Evolutionary conservation across 2,113 vertebrate species (phyloP), one percentile per base, ranked within the genome.

Genomic region (Pleuronectes platessa): DNA sequence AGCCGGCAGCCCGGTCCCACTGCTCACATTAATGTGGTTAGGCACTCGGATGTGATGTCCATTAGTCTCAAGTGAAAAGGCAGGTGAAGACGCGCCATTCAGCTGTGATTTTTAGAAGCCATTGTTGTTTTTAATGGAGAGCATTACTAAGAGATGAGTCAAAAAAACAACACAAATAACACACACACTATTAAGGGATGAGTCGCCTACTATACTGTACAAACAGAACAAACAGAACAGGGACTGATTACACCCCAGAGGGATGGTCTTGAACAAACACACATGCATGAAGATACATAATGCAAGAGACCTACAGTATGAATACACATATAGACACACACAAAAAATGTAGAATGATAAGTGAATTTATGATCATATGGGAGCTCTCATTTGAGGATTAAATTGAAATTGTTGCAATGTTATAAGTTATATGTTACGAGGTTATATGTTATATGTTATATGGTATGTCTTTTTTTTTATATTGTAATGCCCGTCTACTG

Each of bases 41-140:
- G 86, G 84, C 90, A 90, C 89, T 87, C 63, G 71, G 84, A 93
- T 90, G 90, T 86, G 84, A 91, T 87, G 88, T 89, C 85, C 75
- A 90, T 90, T 91, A 90, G 90, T 85, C 85, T 90, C 88, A 88
- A 90, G 81, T 85, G 88, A 91, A 75, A 76, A 86, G 85, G 83
- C 88, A 90, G 90, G 87, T 90, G 88, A 91, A 81, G 85, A 79
- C 55, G 74, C n/a, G 23, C 78, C 81, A 82, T 77, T 67, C 78
- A 83, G 76, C 78, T 74, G 84, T 71, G 84, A 82, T 87, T 88
- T 79, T 74, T 61, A 84, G 79, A 84, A 71, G 56, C 71, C 81
- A 63, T 85, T 86, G 71, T 54, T 2, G 18, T 87, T 90, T 83
- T 74, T 70, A 82, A 80, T 74, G 62, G 68, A 82, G 58, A 60